Evolutionary conservation across 92 coral and sea anemone genomes (phyloP).

Genomic region (Parazoanthus swiftii): DNA sequence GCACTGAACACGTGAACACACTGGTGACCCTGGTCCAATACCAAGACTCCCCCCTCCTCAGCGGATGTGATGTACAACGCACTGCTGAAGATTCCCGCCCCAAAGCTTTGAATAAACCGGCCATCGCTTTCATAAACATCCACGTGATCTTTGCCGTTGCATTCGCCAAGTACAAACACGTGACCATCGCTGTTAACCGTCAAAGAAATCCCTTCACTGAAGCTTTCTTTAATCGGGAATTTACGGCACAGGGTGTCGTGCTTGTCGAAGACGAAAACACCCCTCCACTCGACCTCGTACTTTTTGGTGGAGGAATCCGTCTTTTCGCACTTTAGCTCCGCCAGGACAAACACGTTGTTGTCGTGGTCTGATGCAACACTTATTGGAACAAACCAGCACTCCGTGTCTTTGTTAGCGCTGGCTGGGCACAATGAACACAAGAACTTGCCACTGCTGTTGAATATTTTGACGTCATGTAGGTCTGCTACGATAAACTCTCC

Average conservation of each 20-base stretch:
- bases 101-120: conserved; percentile 20
- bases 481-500: conserved; percentile 39
- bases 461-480: conserved; percentile 28
- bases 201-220: conserved; percentile 31
- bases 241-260: conserved; percentile 10
- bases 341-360: conserved; percentile 28
- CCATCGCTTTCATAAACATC: conserved; percentile 27
- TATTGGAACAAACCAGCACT: conserved; percentile 33
- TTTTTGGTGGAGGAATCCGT: background rate
- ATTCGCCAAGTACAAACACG: conserved; percentile 44
- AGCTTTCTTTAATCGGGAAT: conserved; percentile 24
- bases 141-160: conserved; percentile 40
- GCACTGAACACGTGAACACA: conserved; percentile 39
- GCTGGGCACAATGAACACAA: conserved; percentile 3
- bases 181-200: conserved; percentile 29
- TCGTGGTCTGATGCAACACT: conserved; percentile 25
- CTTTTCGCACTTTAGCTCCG: conserved; percentile 18
- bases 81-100: conserved; percentile 23
- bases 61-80: conserved; percentile 27
- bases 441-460: conserved; percentile 39
- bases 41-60: conserved; percentile 34
- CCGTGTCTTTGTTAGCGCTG: conserved; percentile 1
- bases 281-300: conserved; percentile 23
- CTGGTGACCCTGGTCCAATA: conserved; percentile 39
- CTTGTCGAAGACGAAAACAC: conserved; percentile 30